Evolutionary conservation across 1,140 invertebrate genomes (phyloP).

Genomic region (Wiebesia pumilae): DNA sequence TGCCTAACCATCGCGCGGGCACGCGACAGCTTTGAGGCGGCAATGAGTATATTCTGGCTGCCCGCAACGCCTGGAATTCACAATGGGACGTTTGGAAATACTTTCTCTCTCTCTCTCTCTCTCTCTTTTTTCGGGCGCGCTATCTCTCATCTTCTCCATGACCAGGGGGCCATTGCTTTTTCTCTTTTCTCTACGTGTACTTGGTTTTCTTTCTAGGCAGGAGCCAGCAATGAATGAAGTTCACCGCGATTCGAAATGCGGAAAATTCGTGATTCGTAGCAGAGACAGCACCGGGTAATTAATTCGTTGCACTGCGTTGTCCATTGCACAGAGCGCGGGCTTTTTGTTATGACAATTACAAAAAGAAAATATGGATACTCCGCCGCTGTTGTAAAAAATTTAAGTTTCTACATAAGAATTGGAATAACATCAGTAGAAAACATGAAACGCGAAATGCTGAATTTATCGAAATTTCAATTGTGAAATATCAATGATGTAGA

Average conservation of each 20-base stretch:
- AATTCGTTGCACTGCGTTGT: not conserved
- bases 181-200: no score
- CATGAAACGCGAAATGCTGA: not conserved
- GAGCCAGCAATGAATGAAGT: constrained; percentile 31
- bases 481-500: not conserved
- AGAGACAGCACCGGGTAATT: constrained; percentile 6
- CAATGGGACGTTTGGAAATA: not conserved
- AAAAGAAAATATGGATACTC: no score
- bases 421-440: not conserved
- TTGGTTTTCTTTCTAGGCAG: no score
- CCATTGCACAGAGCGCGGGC: not conserved
- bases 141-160: not conserved
- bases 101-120: not conserved
- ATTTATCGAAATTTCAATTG: not conserved
- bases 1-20: no score
- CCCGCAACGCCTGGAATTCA: constrained; percentile 20
- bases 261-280: constrained; percentile 36
- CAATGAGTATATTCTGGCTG: not conserved
- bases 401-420: not conserved
- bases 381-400: not conserved
- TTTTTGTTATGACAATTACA: not conserved
- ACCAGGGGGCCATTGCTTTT: no score
- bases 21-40: not conserved
- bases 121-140: not conserved
- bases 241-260: not conserved